Evolutionary conservation across 1,140 invertebrate species (phyloP).

Genomic region (Oryctes rhinoceros): DNA sequence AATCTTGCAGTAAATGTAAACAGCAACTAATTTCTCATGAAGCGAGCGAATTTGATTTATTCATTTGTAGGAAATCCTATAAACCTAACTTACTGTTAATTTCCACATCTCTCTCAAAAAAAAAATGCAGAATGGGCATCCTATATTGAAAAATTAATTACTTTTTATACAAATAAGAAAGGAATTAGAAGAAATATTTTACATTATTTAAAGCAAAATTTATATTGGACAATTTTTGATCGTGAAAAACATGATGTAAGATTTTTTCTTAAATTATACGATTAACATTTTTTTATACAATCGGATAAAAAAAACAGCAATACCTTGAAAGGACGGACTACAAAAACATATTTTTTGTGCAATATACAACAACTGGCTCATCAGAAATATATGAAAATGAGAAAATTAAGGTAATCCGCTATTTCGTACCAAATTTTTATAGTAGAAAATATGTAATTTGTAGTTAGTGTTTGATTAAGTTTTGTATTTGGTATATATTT

Average conservation of each 20-base stretch:
- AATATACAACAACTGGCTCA: neutral
- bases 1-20: neutral
- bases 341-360: neutral
- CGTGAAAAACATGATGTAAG: neutral
- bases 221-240: neutral
- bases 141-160: neutral
- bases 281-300: neutral
- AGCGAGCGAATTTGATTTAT: neutral
- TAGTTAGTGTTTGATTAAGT: no score
- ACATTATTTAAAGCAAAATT: no score
- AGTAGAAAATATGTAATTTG: no score
- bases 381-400: neutral
- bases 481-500: no score
- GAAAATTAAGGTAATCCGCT: neutral
- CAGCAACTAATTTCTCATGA: no score
- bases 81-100: neutral
- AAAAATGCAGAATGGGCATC: neutral
- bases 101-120: neutral
- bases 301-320: neutral
- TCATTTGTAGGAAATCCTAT: neutral
- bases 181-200: neutral
- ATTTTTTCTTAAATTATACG: neutral
- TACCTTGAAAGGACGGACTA: neutral
- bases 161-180: neutral
- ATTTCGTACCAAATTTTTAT: no score